A percentile compares a stretch with the other conserved stretches of the same genome.
Conservation (phyloP, 2,113 vertebrate genomes). For the Engraulis encrasicolus region DNA sequence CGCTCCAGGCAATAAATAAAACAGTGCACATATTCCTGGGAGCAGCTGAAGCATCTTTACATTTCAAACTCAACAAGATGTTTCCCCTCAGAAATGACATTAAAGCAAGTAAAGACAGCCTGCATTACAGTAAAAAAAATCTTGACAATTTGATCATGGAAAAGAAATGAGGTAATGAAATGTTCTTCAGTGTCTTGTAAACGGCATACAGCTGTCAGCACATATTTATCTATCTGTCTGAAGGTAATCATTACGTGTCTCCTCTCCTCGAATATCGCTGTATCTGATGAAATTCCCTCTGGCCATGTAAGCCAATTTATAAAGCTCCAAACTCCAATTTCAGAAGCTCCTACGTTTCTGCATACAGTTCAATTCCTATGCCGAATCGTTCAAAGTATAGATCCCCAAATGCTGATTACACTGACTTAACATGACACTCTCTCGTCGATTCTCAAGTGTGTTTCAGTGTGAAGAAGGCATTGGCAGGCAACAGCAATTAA, state of each 20-base stretch:
- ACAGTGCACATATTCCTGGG: constrained; percentile 4
- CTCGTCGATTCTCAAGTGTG: neutral
- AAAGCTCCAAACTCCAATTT: neutral
- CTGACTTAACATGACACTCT: neutral
- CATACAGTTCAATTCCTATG: neutral
- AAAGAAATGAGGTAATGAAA: constrained; percentile 20
- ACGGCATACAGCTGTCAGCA: neutral
- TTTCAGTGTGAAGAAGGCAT: constrained; percentile 14
- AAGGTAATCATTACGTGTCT: neutral
- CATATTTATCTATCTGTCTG: neutral
- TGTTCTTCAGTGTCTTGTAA: neutral
- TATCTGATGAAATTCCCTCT: neutral
- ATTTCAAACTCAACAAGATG: neutral
- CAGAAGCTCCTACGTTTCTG: neutral
- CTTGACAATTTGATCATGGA: neutral
- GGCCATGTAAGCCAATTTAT: neutral
- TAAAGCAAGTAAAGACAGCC: neutral
- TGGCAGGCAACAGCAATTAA: constrained; percentile 10
- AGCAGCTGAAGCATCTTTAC: neutral
- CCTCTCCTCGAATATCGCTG: neutral
- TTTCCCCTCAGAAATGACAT: neutral
- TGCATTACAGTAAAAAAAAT: neutral
- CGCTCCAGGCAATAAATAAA: neutral
- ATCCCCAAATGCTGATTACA: neutral
- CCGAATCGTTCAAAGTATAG: neutral